These are phyloP conservation scores for Gymnoscelis rufifasciata DNA, from an alignment of 2,888 invertebrate species.

Conservation along the genomic window DNA sequence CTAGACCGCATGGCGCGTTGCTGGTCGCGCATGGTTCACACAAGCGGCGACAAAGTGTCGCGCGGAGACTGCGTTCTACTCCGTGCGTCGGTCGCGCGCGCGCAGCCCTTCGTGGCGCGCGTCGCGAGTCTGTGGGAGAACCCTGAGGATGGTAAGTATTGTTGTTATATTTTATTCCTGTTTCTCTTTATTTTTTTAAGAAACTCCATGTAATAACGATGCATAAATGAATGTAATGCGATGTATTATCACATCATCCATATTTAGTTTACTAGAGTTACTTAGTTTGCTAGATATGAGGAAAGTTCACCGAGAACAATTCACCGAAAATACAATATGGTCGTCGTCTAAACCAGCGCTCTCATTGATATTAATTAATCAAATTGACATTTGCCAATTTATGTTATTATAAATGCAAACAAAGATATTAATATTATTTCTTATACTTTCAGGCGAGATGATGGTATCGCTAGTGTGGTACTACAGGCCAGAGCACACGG, in stretches of 20 bases:
- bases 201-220: too few relatives aligned
- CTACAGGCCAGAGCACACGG: constrained; percentile 98
- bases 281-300: too few relatives aligned
- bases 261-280: too few relatives aligned
- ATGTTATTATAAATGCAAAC: too few relatives aligned
- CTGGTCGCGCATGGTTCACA: constrained; percentile 94
- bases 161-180: neutral
- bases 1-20: constrained; percentile 86
- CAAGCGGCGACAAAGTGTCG: constrained; percentile 90
- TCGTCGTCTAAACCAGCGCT: too few relatives aligned
- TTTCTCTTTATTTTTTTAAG: neutral
- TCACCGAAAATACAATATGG: too few relatives aligned
- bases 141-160: constrained; percentile 89
- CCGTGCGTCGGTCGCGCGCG: constrained; percentile 89
- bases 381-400: too few relatives aligned
- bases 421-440: too few relatives aligned
- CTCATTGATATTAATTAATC: too few relatives aligned
- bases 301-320: too few relatives aligned
- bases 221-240: too few relatives aligned
- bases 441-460: constrained; percentile 95
- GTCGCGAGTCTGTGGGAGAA: constrained; percentile 97
- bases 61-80: constrained; percentile 95
- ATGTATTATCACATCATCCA: too few relatives aligned
- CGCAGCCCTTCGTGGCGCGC: constrained; percentile 94
- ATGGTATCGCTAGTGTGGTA: constrained; percentile 98